These are phyloP conservation scores for Temnothorax ravouxi DNA, from an alignment of 2,888 invertebrate species.

Conservation along the genomic window DNA sequence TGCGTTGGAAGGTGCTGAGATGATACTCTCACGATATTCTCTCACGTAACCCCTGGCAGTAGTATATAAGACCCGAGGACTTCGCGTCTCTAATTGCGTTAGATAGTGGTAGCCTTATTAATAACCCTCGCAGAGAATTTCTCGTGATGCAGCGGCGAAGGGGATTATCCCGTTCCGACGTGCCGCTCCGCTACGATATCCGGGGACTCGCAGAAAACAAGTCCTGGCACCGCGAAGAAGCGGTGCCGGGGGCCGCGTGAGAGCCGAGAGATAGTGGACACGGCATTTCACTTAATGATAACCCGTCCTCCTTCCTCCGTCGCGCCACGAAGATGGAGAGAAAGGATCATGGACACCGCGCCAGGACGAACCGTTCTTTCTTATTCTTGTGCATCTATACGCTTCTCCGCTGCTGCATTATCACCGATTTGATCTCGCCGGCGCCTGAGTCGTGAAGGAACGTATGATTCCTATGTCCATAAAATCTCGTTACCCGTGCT, in stretches of 20 bases:
- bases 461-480: conserved; percentile 19
- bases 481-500: conserved; percentile 21
- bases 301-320: conserved; percentile 77
- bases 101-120: conserved; percentile 85
- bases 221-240: conserved; percentile 70
- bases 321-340: conserved; percentile 43
- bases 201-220: conserved; percentile 74
- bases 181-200: conserved; percentile 71
- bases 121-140: conserved; percentile 80
- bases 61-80: conserved; percentile 72
- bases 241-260: conserved; percentile 71
- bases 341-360: conserved; percentile 65
- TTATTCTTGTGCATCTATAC: conserved; percentile 68
- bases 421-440: conserved; percentile 81
- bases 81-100: conserved; percentile 84
- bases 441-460: conserved; percentile 76
- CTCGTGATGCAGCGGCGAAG: conserved; percentile 67
- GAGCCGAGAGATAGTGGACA: conserved; percentile 84
- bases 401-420: conserved; percentile 74
- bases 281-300: conserved; percentile 87
- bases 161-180: conserved; percentile 75
- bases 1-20: conserved; percentile 60
- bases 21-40: conserved; percentile 72
- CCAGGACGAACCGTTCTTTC: conserved; percentile 67
- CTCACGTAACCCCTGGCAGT: conserved; percentile 70